A percentile compares a stretch with the other conserved stretches of the same genome.
These are phyloP conservation scores for Epiblema foenella DNA, from an alignment of 2,888 invertebrate species.

Conservation along the genomic window DNA sequence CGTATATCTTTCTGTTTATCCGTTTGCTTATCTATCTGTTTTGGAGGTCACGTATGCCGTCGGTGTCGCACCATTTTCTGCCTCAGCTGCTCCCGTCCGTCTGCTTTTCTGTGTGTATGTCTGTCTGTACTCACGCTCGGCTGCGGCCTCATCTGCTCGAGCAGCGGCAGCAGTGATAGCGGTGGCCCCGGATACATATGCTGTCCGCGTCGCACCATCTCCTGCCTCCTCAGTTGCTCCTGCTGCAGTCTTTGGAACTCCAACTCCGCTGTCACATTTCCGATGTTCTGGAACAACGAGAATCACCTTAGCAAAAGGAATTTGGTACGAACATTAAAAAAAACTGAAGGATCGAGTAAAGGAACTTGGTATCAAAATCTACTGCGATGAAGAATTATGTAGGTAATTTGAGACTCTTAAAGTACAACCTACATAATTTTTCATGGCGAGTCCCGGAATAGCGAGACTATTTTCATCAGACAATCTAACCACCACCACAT, in stretches of 20 bases:
- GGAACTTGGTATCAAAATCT: not conserved
- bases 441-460: too few species aligned
- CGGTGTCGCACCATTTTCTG: too few species aligned
- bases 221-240: constrained; percentile 86
- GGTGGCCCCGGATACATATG: constrained; percentile 85
- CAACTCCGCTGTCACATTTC: constrained; percentile 81
- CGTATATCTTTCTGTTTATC: too few species aligned
- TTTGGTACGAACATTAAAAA: not conserved
- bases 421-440: too few species aligned
- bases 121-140: constrained; percentile 63
- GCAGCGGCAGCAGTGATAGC: constrained; percentile 88
- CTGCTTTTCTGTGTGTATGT: constrained; percentile 5
- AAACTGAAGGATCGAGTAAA: not conserved
- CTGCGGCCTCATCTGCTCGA: constrained; percentile 86
- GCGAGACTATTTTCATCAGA: too few species aligned
- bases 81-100: too few species aligned
- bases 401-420: too few species aligned
- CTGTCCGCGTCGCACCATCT: constrained; percentile 78
- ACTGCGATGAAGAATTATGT: too few species aligned
- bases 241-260: constrained; percentile 89
- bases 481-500: too few species aligned
- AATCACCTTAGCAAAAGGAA: not conserved
- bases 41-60: too few species aligned
- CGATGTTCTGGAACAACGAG: constrained; percentile 72
- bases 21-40: too few species aligned